phyloP scores from a whole-genome alignment of 1,140 invertebrate genomes.

The Penaeus chinensis region DNA sequence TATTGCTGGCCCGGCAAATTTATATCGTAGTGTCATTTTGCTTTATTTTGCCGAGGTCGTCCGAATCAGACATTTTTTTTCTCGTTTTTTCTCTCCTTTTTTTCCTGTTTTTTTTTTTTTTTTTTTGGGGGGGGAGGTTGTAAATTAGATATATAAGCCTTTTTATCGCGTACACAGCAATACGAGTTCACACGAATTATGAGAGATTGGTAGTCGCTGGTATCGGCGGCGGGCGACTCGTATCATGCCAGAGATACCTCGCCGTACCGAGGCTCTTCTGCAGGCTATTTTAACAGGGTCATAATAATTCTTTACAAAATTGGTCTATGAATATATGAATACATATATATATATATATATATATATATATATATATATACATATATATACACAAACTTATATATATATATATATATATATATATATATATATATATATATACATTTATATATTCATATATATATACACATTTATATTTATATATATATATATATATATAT shows the following conservation, averaged over 20 bases:
- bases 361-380: slow-evolving; percentile 15
- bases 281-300: too few relatives aligned
- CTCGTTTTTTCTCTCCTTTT: background rate
- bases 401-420: background rate
- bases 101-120: background rate
- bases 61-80: background rate
- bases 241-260: too few relatives aligned
- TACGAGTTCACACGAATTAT: too few relatives aligned
- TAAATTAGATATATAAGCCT: too few relatives aligned
- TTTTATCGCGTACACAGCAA: too few relatives aligned
- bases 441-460: background rate
- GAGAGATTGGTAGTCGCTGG: too few relatives aligned
- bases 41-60: background rate
- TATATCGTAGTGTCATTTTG: background rate
- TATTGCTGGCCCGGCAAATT: background rate
- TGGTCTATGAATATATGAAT: background rate
- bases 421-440: background rate
- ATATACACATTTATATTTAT: background rate
- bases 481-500: background rate
- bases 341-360: slow-evolving; percentile 8
- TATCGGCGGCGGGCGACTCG: too few relatives aligned
- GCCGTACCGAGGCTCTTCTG: too few relatives aligned
- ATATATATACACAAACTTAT: background rate
- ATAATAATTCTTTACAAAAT: too few relatives aligned
- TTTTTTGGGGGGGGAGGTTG: too few relatives aligned